These are phyloP conservation scores for Drosophila sordidula DNA, from an alignment of 2,888 invertebrate genomes.

Conservation along the genomic window DNA sequence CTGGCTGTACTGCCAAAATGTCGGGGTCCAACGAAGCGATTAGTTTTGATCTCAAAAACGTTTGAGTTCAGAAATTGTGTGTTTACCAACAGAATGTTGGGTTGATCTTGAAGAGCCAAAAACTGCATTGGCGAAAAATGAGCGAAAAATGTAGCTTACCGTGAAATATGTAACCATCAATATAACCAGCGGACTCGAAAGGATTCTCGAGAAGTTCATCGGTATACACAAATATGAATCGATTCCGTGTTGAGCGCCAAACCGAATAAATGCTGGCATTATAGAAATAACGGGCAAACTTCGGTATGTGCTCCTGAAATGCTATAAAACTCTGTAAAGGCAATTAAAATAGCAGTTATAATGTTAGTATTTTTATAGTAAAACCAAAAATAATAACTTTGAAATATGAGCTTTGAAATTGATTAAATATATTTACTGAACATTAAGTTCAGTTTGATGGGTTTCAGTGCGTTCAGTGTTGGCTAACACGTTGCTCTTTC, in stretches of 20 bases:
- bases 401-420: too few relatives aligned
- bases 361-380: neutral
- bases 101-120: constrained; percentile 67
- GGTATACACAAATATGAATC: constrained; percentile 74
- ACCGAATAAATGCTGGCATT: constrained; percentile 71
- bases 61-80: constrained; percentile 53
- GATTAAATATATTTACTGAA: too few relatives aligned
- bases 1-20: constrained; percentile 37
- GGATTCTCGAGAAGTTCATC: constrained; percentile 43
- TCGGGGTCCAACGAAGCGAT: constrained; percentile 76
- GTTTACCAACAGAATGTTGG: constrained; percentile 76
- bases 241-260: constrained; percentile 71
- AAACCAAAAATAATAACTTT: too few relatives aligned
- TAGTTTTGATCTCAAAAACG: constrained; percentile 74
- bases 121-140: neutral
- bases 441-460: neutral
- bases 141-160: constrained; percentile 47
- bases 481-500: neutral
- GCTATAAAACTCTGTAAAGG: constrained; percentile 67
- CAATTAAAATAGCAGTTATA: neutral
- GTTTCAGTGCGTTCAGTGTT: constrained; percentile 2
- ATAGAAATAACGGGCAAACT: constrained; percentile 69
- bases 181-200: constrained; percentile 23
- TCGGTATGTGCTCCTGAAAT: constrained; percentile 79
- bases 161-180: constrained; percentile 62